Evolutionary conservation across 2,888 invertebrate genomes (phyloP), one percentile per base, ranked within the genome.

Genomic region (Hoplodrina blanda): DNA sequence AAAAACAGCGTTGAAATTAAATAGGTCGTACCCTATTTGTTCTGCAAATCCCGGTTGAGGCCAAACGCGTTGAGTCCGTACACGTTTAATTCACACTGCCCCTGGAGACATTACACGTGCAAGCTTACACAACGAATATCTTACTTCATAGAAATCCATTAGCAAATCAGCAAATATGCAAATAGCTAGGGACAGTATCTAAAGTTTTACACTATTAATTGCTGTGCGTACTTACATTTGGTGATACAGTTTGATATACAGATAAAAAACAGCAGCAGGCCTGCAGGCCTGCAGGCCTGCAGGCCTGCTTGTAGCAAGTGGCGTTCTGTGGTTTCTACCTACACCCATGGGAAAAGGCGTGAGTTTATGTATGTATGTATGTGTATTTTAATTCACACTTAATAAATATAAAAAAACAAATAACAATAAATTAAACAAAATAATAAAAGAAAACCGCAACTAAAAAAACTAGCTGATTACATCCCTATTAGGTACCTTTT

Each of bases 91-190:
- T 62, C 46, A 52, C 25, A 55, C 19, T 19, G 10, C 37, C 41
- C 10, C 57, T 5, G 11, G 37, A 41, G 62, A 52, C 6, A 53
- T 52, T 25, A 52, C 52, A 62, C 33, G 54, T 63, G 59, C 52
- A 55, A 56, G 68, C 30, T 64, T 55, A 62, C 44, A 49, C 19
- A 59, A 54, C 17, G 56, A 75, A 63, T 67, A 67, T 66, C 62
- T 52, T 37, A 25, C 53, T 72, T 81, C 70, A 76, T 73, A 76
- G 69, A 73, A 73, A 79, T 73, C 81, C 79, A 78, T 81, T 81
- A 75, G 67, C 52, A 72, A 70, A 82, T 80, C 70, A 71, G 60
- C 59, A 46, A 1, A 8, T 41, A 60, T 78, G 64, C 62, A 65
- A 62, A 75, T 61, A 57, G 25, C 64, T 60, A 37, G 37, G 13